A percentile compares a stretch with the other conserved stretches of the same genome.
Conservation (phyloP, 2,113 vertebrate species). For the Ovis canadensis region DNA sequence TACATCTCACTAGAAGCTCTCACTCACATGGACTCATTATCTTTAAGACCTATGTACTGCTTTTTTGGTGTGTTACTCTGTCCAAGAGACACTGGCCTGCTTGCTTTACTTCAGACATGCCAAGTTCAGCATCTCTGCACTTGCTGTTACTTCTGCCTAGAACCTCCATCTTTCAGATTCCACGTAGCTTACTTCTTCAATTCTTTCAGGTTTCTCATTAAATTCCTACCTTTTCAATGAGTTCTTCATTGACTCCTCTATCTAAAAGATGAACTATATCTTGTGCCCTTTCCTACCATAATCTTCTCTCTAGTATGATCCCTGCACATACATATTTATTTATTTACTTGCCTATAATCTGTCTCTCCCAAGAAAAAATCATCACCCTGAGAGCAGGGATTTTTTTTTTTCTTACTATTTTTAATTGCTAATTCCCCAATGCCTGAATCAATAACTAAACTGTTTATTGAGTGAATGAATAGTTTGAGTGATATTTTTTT, state of each 20-base stretch:
- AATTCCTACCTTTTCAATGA: not conserved
- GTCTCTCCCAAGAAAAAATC: not conserved
- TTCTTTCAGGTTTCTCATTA: not conserved
- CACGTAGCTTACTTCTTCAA: not conserved
- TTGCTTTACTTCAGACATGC: not conserved
- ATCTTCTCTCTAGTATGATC: not conserved
- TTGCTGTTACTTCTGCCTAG: not conserved
- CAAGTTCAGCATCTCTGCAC: not conserved
- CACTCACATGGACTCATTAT: not conserved
- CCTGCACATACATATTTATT: not conserved
- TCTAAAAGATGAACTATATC: not conserved
- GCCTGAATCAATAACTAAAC: not conserved
- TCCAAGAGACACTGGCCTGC: not conserved
- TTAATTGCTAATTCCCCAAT: not conserved
- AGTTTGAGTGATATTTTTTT: not conserved
- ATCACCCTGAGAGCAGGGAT: not conserved
- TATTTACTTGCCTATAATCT: slow-evolving; percentile 4
- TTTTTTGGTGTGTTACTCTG: not conserved
- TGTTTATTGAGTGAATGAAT: not conserved
- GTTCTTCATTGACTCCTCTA: not conserved
- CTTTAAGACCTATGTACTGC: not conserved
- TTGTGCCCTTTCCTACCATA: not conserved
- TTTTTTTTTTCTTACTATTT: not conserved
- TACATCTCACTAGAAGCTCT: not conserved
- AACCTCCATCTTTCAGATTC: not conserved